Conservation (phyloP, 2,888 invertebrate genomes). For the Plebejus argus region DNA sequence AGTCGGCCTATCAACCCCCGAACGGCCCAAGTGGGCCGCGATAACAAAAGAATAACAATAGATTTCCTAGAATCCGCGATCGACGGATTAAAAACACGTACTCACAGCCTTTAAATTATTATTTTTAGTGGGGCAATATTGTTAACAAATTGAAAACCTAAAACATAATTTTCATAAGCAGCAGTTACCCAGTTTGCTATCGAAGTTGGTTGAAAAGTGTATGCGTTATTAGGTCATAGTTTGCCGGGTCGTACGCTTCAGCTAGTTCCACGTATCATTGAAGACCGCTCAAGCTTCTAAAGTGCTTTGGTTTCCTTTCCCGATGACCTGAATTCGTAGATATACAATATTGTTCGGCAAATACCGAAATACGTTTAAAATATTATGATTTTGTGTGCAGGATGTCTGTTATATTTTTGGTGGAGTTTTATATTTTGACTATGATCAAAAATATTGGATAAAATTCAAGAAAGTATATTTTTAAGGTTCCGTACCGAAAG, state of each 20-base stretch:
- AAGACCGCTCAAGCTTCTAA: conserved; percentile 21
- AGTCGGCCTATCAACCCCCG: too few species aligned
- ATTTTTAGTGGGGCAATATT: too few species aligned
- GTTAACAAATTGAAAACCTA: neutral
- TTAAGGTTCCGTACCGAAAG: too few species aligned
- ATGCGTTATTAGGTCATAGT: conserved; percentile 27
- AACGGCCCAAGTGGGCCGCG: too few species aligned
- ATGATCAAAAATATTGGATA: too few species aligned
- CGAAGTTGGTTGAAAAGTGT: conserved; percentile 18
- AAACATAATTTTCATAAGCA: neutral
- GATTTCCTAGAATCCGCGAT: too few species aligned
- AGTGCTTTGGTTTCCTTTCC: conserved; percentile 25
- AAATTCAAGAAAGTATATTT: too few species aligned
- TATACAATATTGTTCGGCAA: conserved; percentile 4
- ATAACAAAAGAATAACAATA: too few species aligned
- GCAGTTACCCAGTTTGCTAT: conserved; percentile 18
- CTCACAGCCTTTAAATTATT: neutral
- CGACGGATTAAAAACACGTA: neutral
- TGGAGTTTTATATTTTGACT: too few species aligned
- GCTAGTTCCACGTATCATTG: conserved; percentile 19
- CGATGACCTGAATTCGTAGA: conserved; percentile 5
- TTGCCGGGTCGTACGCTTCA: conserved; percentile 3
- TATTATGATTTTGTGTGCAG: neutral
- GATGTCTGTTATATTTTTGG: neutral
- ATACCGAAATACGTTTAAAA: neutral